Base-by-base conservation (phyloP, 2,888 invertebrate species). In the Octodonta nipae region DNA sequence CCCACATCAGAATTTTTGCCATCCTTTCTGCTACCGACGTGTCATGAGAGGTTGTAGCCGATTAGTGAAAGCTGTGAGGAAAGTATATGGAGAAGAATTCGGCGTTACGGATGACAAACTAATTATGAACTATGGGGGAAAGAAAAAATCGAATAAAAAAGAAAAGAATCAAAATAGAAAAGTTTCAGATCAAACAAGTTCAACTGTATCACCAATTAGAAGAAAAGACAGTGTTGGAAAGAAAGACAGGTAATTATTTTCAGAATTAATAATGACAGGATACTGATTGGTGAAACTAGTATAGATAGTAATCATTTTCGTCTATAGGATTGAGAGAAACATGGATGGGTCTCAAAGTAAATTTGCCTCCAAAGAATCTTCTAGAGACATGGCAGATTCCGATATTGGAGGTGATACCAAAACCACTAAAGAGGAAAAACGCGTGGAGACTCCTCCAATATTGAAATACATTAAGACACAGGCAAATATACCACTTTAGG, bases 1-100 rank as follows among this genome's bases (percentile, higher is more conserved):
- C 63, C 76, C 79, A 8, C 98, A 98, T 64, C 92, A 95, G 58
- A 80, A 83, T 46, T 92, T 79, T 61, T 98, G 98, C 48, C 92
- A 93, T 60, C 89, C 91, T 0, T 86, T 86, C 55, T 98, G 98
- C 57, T 93, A 92, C 58, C 76, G 91, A 37, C 71, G 96, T 1
- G 87, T 95, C 49, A 87, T 93, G 79, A 70, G 96, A 30, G 84
- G 89, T 30, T 86, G 87, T 45, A 78, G 81, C 0, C 70, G 93
- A 30, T 71, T 98, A 0, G 77, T 91, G 33, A 88, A 88, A 54
- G 86, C 92, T 3, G 81, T 88, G 0, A 70, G 85, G 42, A 88
- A 88, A 70, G 82, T 87, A 26, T 88, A 88, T 52, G 88, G 87
- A 0, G 87, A 88, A 55, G 82, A 86, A 52, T 86, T 86, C 51